Conservation (phyloP, 2,113 vertebrate genomes). For the Malurus alboscapulatus region DNA sequence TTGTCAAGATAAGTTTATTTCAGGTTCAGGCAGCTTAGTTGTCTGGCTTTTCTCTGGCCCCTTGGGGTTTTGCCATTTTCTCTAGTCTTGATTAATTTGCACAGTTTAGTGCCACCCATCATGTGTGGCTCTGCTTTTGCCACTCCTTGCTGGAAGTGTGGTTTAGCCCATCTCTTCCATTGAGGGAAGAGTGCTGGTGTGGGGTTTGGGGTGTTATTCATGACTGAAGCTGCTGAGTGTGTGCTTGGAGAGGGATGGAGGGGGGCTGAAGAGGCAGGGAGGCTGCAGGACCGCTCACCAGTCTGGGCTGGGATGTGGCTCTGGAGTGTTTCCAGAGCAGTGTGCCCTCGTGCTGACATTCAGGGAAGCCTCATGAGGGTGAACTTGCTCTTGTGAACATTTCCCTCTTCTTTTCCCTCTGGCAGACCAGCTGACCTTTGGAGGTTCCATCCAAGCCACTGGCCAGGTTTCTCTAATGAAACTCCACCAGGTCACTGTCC, state of each 20-base stretch:
- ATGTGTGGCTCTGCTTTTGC: background rate
- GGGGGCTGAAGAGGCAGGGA: background rate
- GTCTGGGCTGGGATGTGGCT: background rate
- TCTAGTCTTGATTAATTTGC: background rate
- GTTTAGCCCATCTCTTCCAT: background rate
- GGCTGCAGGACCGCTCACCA: background rate
- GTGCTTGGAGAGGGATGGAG: background rate
- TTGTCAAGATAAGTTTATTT: conserved; percentile 43
- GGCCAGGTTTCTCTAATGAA: background rate
- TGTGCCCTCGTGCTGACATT: background rate
- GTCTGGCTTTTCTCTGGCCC: background rate
- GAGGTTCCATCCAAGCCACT: background rate
- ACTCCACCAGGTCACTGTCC: background rate
- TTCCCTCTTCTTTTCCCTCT: background rate
- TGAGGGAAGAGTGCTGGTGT: background rate
- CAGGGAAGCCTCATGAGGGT: background rate
- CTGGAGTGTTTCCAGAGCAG: rapidly evolving
- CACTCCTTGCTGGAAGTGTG: background rate
- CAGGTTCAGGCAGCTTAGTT: background rate
- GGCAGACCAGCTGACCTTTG: background rate
- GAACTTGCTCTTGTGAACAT: background rate
- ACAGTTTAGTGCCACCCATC: background rate
- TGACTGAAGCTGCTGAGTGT: background rate
- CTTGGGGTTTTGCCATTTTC: background rate
- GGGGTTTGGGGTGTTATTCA: rapidly evolving